Evolutionary conservation across 2,797 vertebrate species (phyloP), one percentile per base, ranked within the genome.

Genomic region (Melanotaenia parkinsoni): DNA sequence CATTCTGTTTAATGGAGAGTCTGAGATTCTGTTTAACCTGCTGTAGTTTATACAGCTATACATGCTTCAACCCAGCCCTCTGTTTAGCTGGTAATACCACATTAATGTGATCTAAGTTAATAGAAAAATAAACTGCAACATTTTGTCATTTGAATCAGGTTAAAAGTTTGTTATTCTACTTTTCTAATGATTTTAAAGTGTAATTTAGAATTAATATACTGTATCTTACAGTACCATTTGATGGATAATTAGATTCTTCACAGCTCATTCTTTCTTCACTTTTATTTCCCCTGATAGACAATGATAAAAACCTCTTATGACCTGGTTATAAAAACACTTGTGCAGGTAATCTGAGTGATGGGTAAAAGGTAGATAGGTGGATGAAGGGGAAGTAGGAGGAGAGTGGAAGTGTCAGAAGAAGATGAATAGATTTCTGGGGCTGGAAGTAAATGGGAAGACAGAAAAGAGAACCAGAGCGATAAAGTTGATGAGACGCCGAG

Each of bases 271-370:
- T 69, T 62, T 63, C 60, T 11, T 54, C 11, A 1, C 26, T 70
- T 10, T 75, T 51, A 77, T 76, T 76, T 74, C 74, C 51, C 63
- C 50, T 51, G 80, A 82, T 72, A 66, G 37, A 59, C 64, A 33
- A 4, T 22, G 56, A 78, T 65, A 14, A 30, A 63, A 82, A 61
- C 28, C 53, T 67, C 43, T 32, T 12, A 35, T 16, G 37, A 72
- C 62, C 45, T 62, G 50, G 57, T 80, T 69, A 67, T 80, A 75
- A 89, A 80, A 72, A 85, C 84, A 81, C 51, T 47, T 51, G 16
- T 32, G 47, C 58, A 51, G 70, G 58, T 73, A 13, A 40, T 32
- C 58, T 68, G 65, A 74, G 60, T 35, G 76, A 80, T 64, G 20
- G 67, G 64, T 59, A 56, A 64, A 74, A 53, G 71, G 69, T 30